These are phyloP conservation scores for Gnatocerus cornutus DNA, from an alignment of 2,888 invertebrate species.

Conservation along the genomic window DNA sequence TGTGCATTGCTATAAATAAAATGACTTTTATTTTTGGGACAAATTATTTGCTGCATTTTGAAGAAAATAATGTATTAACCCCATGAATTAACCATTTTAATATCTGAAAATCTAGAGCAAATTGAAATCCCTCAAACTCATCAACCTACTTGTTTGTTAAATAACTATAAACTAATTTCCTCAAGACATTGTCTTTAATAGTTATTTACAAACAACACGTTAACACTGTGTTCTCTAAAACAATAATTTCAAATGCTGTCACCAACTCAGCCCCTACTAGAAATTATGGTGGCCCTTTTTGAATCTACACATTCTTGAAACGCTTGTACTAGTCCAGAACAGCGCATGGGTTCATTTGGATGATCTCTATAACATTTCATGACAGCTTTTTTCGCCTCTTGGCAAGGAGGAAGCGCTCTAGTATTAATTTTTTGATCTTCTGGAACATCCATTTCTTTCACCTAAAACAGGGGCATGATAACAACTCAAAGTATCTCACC, in stretches of 20 bases:
- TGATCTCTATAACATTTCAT: conserved; percentile 76
- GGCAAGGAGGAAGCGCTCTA: conserved; percentile 71
- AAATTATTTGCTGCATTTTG: too few species aligned
- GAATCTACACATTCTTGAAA: conserved; percentile 77
- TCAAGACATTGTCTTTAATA: conserved; percentile 10
- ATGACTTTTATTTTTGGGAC: too few species aligned
- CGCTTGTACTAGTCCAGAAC: conserved; percentile 75
- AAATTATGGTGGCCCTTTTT: conserved; percentile 69
- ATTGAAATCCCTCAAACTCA: too few species aligned
- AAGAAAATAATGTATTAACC: too few species aligned
- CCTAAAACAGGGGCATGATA: conserved; percentile 51
- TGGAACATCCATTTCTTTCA: conserved; percentile 59
- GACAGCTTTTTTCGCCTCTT: conserved; percentile 73
- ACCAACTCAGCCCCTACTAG: conserved; percentile 53
- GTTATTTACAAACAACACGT: conserved; percentile 40
- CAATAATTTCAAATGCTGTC: conserved; percentile 23
- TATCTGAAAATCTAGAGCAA: too few species aligned
- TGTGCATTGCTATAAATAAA: too few species aligned
- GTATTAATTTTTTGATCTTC: conserved; percentile 44
- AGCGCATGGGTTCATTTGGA: conserved; percentile 76
- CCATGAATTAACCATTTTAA: too few species aligned
- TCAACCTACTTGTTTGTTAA: too few species aligned
- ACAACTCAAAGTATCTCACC: background rate
- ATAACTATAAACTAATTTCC: too few species aligned
- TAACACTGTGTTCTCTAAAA: conserved; percentile 38